Base-by-base conservation (phyloP, 2,113 vertebrate genomes). In the Pithys albifrons region DNA sequence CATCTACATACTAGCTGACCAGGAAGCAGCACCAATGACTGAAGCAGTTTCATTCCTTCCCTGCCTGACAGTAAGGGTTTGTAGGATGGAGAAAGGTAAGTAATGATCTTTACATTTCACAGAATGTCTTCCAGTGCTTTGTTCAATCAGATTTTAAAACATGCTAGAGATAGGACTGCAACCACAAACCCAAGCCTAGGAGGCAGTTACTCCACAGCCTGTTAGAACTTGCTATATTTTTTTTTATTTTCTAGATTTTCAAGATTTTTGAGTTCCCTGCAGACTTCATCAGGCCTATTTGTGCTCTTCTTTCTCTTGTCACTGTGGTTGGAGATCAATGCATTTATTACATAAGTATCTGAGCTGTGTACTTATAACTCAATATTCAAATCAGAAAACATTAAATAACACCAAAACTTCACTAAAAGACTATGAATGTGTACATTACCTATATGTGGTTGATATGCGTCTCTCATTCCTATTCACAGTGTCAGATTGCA, bases 401-500 rank as follows among this genome's bases (percentile, higher is more conserved):
- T 45, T 65, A 85, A 78, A 28, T 55, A 13, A 29, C 6, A 45
- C 19, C 66, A 96, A 96, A 97, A 89, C 19, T 66, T 69, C 65
- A 85, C 72, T 82, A 92, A 95, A 97, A 95, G 75, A 55, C 46
- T 94, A 61, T 85, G 76, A 92, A 75, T 62, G 69, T 61, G 55
- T 86, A 59, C 77, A 72, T 62, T 95, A 55, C 12, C 97, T 94
- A 51, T 74, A 51, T 48, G 7, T 39, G 31, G 84, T 79, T 20
- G 23, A n/a, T 79, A 43, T 20, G 88, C 70, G 73, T 39, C 90
- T 88, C 17, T 22, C 31, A 45, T 97, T 91, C 90, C 72, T 55
- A 49, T 72, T 89, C 48, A 19, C 29, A 54, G 20, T 35, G n/a
- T 78, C 73, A 85, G 54, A 75, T 85, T 46, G 18, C 57, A 43